phyloP scores from a whole-genome alignment of 2,113 vertebrate genomes.

The Ceyx margarethae region DNA sequence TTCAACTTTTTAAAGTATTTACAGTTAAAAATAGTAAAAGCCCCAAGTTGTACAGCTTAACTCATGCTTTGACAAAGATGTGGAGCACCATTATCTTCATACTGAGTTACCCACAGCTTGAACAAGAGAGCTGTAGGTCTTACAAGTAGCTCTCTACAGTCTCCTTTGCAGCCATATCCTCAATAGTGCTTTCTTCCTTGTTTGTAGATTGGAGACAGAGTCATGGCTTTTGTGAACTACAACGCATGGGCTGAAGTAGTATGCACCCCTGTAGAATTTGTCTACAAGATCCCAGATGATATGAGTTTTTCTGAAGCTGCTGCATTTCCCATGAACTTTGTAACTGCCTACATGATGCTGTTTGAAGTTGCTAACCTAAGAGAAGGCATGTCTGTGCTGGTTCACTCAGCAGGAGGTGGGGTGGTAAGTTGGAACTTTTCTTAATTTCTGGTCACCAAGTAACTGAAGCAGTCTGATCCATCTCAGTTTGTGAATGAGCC shows the following conservation, averaged over 20 bases:
- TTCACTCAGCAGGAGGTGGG: slow-evolving; percentile 94
- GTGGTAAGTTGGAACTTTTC: slow-evolving; percentile 82
- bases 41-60: not conserved
- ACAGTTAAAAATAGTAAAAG: not conserved
- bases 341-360: slow-evolving; percentile 98
- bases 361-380: slow-evolving; percentile 95
- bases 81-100: not conserved
- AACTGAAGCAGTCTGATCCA: not conserved
- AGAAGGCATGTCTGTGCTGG: slow-evolving; percentile 96
- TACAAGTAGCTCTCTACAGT: not conserved
- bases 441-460: not conserved
- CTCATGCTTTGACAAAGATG: not conserved
- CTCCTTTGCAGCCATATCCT: not conserved
- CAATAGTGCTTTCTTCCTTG: not conserved
- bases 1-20: not conserved
- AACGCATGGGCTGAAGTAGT: slow-evolving; percentile 98
- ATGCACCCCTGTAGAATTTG: slow-evolving; percentile 88
- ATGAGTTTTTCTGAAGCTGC: slow-evolving; percentile 96
- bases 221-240: slow-evolving; percentile 97
- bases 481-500: not conserved
- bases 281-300: slow-evolving; percentile 94
- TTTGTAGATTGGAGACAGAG: slow-evolving; percentile 91
- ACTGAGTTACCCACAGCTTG: not conserved
- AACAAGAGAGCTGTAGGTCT: not conserved
- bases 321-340: slow-evolving; percentile 95